Conservation (phyloP, 1,140 invertebrate genomes). For the Leptopilina boulardi region DNA sequence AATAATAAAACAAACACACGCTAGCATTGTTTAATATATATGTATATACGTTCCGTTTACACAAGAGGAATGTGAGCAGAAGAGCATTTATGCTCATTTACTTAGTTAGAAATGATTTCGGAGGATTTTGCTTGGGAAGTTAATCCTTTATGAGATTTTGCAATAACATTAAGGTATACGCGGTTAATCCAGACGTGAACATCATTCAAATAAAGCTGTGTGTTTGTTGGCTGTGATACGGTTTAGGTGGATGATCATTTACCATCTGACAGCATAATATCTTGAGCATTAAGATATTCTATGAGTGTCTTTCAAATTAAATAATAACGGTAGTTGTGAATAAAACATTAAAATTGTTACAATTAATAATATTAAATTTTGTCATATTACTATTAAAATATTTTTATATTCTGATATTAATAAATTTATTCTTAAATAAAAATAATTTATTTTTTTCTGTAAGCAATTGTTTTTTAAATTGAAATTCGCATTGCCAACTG, state of each 20-base stretch:
- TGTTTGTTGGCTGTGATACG: neutral
- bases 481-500: too few species aligned
- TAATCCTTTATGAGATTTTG: slow-evolving; percentile 30
- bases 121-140: neutral
- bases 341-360: neutral
- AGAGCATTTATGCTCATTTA: slow-evolving; percentile 7
- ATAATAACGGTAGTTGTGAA: neutral
- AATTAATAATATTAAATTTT: too few species aligned
- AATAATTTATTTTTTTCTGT: too few species aligned
- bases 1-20: neutral
- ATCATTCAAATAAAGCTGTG: slow-evolving; percentile 13
- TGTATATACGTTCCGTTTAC: slow-evolving; percentile 1
- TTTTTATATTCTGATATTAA: too few species aligned
- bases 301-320: neutral
- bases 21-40: neutral
- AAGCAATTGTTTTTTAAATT: too few species aligned
- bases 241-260: neutral
- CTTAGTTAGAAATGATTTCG: slow-evolving; percentile 18
- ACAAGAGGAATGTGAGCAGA: slow-evolving; percentile 7
- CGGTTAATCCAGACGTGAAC: slow-evolving; percentile 9
- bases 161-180: slow-evolving; percentile 20
- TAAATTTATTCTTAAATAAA: too few species aligned
- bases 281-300: slow-evolving; percentile 2
- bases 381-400: too few species aligned
- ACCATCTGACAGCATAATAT: neutral